Evolutionary conservation across 2,888 invertebrate species (phyloP), one percentile per base, ranked within the genome.

Genomic region (Andricus curvator): DNA sequence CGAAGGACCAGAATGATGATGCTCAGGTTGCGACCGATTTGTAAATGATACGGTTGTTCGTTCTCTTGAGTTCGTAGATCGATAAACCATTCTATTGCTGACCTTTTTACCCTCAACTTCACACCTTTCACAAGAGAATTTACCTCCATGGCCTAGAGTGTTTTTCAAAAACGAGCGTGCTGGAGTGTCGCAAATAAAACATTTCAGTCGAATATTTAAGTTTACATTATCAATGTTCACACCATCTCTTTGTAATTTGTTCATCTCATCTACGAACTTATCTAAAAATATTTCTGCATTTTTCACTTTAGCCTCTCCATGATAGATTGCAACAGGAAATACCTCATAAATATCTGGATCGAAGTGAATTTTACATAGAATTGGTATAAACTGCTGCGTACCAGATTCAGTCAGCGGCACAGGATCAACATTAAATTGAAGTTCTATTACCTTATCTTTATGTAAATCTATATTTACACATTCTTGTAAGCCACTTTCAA

Each of bases 271-370:
- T 4, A 44, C 44, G 44, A 44, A 44, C 44, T 44, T 44, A 1
- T 44, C 13, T 13, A 44, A 44, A 15, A 44, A 66, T 25, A 20
- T 25, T 66, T 33, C 29, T 17, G 66, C 6, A 22, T 66, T 33
- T 66, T 66, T 22, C 0, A 33, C 29, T 66, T 66, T 66, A 15
- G 66, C 48, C 22, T 76, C 25, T 25, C 70, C 51, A 25, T 37
- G 48, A 29, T 74, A 67, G 22, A 76, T 74, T 25, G 66, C 78
- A 15, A 77, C 56, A 20, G 77, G 51, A 77, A 77, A 77, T 22
- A 48, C 44, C 33, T 77, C n/a, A 77, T 77, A 51, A 48, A 77
- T 56, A 6, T 77, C 77, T 29, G 77, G 51, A 29, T 48, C 51
- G 13, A 17, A 22, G 48, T 77, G 51, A 22, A 77, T 29, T 48